Evolutionary conservation across 2,888 invertebrate species (phyloP).

Genomic region (Mimumesa dahlbomi): DNA sequence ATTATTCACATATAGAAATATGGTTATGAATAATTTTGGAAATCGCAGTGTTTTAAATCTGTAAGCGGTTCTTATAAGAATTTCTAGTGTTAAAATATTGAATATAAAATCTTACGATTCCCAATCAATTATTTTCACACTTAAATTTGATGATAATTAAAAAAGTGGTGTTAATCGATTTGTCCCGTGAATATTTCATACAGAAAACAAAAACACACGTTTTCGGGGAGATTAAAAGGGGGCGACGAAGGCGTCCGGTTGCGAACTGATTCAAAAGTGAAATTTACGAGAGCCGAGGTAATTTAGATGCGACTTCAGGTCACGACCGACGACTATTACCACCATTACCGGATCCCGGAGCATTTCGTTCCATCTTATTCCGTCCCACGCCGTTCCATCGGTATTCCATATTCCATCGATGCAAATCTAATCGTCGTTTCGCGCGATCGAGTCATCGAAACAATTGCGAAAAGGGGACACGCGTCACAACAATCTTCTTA

Average conservation of each 20-base stretch:
- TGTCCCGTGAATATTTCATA: no score
- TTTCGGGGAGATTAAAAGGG: no score
- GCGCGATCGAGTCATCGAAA: constrained; percentile 55
- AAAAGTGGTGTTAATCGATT: no score
- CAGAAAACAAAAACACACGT: no score
- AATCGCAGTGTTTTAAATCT: no score
- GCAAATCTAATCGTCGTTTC: constrained; percentile 50
- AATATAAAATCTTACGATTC: no score
- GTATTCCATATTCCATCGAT: constrained; percentile 61
- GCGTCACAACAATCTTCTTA: neutral
- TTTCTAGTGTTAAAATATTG: no score
- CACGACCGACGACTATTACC: constrained; percentile 73
- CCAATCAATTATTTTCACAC: no score
- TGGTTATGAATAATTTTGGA: no score
- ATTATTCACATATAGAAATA: no score
- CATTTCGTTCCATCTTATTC: constrained; percentile 61
- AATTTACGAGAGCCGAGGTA: constrained; percentile 65
- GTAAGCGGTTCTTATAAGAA: no score
- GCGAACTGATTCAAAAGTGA: constrained; percentile 63
- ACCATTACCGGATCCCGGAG: constrained; percentile 72
- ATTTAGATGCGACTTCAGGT: constrained; percentile 74
- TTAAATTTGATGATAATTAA: no score
- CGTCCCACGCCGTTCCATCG: constrained; percentile 67
- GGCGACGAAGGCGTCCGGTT: constrained; percentile 50
- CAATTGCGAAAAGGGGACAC: constrained; percentile 43